Conservation (phyloP, 1,140 invertebrate species). For the Diabrotica undecimpunctata region DNA sequence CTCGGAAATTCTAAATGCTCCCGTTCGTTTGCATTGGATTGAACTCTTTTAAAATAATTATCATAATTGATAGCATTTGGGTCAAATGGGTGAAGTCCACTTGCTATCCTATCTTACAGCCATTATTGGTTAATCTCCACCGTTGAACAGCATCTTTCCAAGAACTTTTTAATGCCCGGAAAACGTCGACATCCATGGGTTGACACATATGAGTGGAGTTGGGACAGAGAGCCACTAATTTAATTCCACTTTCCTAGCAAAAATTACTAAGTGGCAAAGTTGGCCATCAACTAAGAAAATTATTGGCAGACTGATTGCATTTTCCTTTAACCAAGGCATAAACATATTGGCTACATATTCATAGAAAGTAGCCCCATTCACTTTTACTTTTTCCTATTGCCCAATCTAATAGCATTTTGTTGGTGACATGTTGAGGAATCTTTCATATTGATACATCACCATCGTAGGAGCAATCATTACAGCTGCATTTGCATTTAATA, state of each 20-base stretch:
- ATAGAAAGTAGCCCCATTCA: slow-evolving; percentile 45
- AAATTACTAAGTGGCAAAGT: slow-evolving; percentile 39
- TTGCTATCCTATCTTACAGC: slow-evolving; percentile 17
- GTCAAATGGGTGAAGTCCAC: slow-evolving; percentile 28
- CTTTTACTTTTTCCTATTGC: slow-evolving; percentile 41
- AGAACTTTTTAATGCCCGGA: too few relatives aligned
- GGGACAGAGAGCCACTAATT: too few relatives aligned
- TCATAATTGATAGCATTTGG: slow-evolving; percentile 16
- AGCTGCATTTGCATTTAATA: slow-evolving; percentile 3
- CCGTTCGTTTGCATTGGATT: too few relatives aligned
- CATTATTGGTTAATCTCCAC: slow-evolving; percentile 26
- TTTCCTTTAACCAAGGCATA: slow-evolving; percentile 42
- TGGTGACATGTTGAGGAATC: slow-evolving; percentile 1
- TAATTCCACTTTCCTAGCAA: slow-evolving; percentile 42
- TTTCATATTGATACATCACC: slow-evolving; percentile 15
- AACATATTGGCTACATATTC: slow-evolving; percentile 46
- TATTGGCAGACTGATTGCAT: slow-evolving; percentile 39
- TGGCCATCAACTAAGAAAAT: slow-evolving; percentile 47
- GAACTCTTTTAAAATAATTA: neutral
- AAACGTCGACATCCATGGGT: too few relatives aligned
- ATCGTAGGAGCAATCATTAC: slow-evolving; percentile 13
- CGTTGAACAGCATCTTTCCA: slow-evolving; percentile 29
- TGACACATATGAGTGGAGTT: too few relatives aligned
- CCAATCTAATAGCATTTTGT: slow-evolving; percentile 29
- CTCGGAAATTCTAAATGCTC: too few relatives aligned